Conservation (phyloP, 2,797 vertebrate species). For the Cottoperca gobio region DNA sequence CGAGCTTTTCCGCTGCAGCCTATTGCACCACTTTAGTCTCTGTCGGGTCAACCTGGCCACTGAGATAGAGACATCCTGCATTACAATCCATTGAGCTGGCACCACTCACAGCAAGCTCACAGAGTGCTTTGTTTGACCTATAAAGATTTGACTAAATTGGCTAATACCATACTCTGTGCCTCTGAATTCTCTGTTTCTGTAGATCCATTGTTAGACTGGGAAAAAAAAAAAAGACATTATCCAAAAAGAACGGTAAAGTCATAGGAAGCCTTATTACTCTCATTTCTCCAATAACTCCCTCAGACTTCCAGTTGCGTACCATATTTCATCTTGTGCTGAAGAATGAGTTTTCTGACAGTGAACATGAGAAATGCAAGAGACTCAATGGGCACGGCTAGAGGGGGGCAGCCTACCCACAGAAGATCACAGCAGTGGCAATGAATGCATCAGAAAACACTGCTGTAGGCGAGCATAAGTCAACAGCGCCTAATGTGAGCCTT, state of each 20-base stretch:
- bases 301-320: slow-evolving; percentile 70
- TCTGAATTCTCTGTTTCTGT: slow-evolving; percentile 34
- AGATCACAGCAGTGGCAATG: slow-evolving; percentile 80
- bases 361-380: slow-evolving; percentile 77
- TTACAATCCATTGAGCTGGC: slow-evolving; percentile 45
- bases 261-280: slow-evolving; percentile 56
- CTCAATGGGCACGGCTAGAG: slow-evolving; percentile 69
- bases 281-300: slow-evolving; percentile 63
- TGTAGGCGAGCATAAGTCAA: slow-evolving; percentile 82
- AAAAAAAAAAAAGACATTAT: slow-evolving; percentile 41
- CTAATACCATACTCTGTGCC: slow-evolving; percentile 26
- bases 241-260: slow-evolving; percentile 53
- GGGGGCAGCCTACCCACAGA: slow-evolving; percentile 71
- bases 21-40: slow-evolving; percentile 63
- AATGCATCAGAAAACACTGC: slow-evolving; percentile 77
- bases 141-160: slow-evolving; percentile 50
- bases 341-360: slow-evolving; percentile 71
- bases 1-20: slow-evolving; percentile 55
- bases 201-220: slow-evolving; percentile 26
- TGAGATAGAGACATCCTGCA: slow-evolving; percentile 55
- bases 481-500: slow-evolving; percentile 77
- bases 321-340: slow-evolving; percentile 67
- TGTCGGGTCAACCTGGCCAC: slow-evolving; percentile 45
- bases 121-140: slow-evolving; percentile 58
- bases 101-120: slow-evolving; percentile 32